Conservation (phyloP, 2,113 vertebrate genomes). For the Psophia crepitans region DNA sequence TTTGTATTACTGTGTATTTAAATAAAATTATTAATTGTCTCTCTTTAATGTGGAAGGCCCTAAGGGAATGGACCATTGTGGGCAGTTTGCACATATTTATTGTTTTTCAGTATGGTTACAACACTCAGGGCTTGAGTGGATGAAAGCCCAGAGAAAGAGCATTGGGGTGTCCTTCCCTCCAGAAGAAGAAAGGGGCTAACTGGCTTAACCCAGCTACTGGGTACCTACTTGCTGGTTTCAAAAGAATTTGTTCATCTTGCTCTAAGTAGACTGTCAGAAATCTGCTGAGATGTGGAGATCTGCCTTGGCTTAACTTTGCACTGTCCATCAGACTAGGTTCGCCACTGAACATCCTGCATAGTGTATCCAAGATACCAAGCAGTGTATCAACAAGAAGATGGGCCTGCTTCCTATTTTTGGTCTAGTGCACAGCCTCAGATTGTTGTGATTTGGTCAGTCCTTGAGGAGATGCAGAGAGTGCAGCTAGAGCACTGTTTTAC, state of each 20-base stretch:
- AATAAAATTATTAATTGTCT: background rate
- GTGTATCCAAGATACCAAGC: background rate
- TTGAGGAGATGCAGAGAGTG: background rate
- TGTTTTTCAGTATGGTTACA: background rate
- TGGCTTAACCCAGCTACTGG: background rate
- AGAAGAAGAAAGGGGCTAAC: background rate
- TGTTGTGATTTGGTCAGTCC: background rate
- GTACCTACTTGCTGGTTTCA: background rate
- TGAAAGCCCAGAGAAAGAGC: background rate
- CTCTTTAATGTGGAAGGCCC: background rate
- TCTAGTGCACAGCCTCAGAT: background rate
- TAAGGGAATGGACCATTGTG: background rate
- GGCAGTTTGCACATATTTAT: background rate
- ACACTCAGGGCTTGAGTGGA: background rate
- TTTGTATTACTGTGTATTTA: background rate
- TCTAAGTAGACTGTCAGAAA: background rate
- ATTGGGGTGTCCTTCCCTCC: background rate
- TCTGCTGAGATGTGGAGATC: background rate
- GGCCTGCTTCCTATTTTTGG: background rate
- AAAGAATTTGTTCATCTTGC: background rate
- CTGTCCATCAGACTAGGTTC: background rate
- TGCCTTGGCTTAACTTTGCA: background rate
- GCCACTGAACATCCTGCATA: background rate
- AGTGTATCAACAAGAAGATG: background rate
- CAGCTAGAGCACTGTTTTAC: fast-evolving